Evolutionary conservation across 2,797 vertebrate genomes (phyloP).

Genomic region (Enteromius paludinosus): DNA sequence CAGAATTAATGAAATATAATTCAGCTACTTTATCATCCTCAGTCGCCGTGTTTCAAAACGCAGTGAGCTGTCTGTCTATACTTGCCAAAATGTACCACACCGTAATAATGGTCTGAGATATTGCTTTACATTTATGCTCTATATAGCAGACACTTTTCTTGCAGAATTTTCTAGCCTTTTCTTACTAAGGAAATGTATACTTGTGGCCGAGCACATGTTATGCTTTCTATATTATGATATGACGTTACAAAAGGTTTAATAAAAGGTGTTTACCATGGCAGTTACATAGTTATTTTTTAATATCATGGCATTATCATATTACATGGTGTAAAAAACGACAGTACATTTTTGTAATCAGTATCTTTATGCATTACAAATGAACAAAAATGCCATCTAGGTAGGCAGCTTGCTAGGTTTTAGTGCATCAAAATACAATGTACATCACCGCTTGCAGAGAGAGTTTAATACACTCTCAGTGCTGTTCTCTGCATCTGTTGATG

Average conservation of each 20-base stretch:
- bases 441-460: background rate
- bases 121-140: background rate
- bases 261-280: background rate
- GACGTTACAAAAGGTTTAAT: background rate
- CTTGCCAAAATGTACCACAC: background rate
- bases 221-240: background rate
- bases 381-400: background rate
- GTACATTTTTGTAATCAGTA: background rate
- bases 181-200: background rate
- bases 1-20: background rate
- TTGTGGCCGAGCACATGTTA: background rate
- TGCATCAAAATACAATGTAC: background rate
- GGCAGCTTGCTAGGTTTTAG: background rate
- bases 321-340: background rate
- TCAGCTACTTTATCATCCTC: background rate
- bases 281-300: background rate
- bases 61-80: background rate
- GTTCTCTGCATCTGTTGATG: slow-evolving; percentile 13
- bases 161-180: background rate
- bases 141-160: background rate
- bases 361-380: background rate
- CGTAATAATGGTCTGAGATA: background rate
- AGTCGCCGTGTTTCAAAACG: background rate
- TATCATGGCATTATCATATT: background rate
- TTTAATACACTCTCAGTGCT: background rate